Evolutionary conservation across 2,113 vertebrate species (phyloP), one percentile per base, ranked within the genome.

Genomic region (Stigmatopora argus): DNA sequence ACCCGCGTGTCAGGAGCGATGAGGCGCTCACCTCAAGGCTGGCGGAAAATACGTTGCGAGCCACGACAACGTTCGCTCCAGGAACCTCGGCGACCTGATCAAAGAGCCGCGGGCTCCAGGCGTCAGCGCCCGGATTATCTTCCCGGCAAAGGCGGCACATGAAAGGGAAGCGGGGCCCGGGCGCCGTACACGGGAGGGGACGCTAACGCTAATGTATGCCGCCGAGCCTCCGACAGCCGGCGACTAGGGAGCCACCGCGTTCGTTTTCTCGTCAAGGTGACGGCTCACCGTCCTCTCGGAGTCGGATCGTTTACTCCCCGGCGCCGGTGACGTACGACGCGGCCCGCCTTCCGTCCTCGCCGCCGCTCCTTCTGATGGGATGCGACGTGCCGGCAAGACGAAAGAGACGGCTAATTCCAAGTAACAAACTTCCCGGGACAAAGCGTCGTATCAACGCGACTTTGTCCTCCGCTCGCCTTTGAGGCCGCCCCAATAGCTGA

Each of bases 381-480:
- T 85, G 88, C 95, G 94, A 94, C 95, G 93, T 79, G 84, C 91
- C 89, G 88, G 89, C 88, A 90, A 96, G 95, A 98, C 94, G 93
- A 96, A 96, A 95, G 95, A 94, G 92, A 89, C 79, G 83, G 91
- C 89, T 96, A 95, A 97, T 96, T 94, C 90, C 92, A 85, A 92
- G 91, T 94, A 98, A 94, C 94, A 95, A 97, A 96, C 92, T 93
- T 94, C 90, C 93, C 92, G 91, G 92, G 92, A 90, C 93, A 79
- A 93, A 89, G 74, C 69, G 73, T 85, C 82, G 74, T 81, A 73
- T 79, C 74, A 78, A 79, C 78, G 78, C 74, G 65, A 56, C 74
- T 63, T 64, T 76, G 67, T 78, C 64, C 72, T 75, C 71, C 70
- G 68, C 17, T 53, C 62, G 70, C 64, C 47, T 52, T 58, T 73